phyloP scores from a whole-genome alignment of 2,797 vertebrate species.

The Pampus argenteus region DNA sequence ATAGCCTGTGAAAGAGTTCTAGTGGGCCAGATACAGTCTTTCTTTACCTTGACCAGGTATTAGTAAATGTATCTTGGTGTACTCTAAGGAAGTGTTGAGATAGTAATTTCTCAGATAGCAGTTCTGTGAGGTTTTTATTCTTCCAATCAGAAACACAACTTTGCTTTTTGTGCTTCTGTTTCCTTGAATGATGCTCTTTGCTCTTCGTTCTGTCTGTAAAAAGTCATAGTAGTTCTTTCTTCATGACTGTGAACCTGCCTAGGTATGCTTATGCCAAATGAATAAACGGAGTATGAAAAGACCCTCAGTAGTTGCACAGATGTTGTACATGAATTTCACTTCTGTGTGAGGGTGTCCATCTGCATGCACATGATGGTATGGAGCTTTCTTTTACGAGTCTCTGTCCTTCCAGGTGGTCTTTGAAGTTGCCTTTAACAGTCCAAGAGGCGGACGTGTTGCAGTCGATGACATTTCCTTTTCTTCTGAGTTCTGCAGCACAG shows the following conservation, averaged over 20 bases:
- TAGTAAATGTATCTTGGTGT: no score
- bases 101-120: no score
- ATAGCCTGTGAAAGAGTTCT: no score
- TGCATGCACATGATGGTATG: neutral
- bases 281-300: no score
- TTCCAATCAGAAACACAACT: neutral
- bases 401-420: conserved; percentile 88
- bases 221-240: neutral
- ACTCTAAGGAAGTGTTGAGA: no score
- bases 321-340: neutral
- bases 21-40: no score
- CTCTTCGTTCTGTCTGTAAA: neutral
- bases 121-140: no score
- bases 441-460: conserved; percentile 89
- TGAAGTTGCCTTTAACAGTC: conserved; percentile 95
- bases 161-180: neutral
- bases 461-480: conserved; percentile 95
- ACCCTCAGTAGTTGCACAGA: neutral
- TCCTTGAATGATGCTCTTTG: neutral
- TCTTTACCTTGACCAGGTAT: no score
- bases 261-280: neutral
- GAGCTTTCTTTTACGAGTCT: conserved; percentile 5
- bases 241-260: neutral
- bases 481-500: conserved; percentile 89
- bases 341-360: neutral